A percentile compares a stretch with the other conserved stretches of the same genome.
Evolutionary conservation across 2,888 invertebrate genomes (phyloP).

Genomic region (Oligia fasciuncula): DNA sequence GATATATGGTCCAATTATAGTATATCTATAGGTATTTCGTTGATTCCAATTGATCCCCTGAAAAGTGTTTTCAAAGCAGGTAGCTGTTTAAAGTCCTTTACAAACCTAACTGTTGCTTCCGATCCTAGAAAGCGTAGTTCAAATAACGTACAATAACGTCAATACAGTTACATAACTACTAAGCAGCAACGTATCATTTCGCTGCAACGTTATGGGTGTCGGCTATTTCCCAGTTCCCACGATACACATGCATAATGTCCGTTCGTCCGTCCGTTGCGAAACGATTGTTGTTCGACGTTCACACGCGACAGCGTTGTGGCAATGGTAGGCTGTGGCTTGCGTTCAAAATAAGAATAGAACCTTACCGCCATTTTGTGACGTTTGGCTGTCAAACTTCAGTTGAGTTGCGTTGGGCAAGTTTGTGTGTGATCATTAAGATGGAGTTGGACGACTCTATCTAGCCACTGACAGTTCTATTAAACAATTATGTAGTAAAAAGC

Average conservation of each 20-base stretch:
- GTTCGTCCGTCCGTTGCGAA: slow-evolving; percentile 72
- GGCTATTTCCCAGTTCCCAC: slow-evolving; percentile 77
- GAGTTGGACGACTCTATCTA: not conserved
- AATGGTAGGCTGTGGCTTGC: slow-evolving; percentile 35
- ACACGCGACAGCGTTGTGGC: slow-evolving; percentile 70
- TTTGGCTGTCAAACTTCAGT: slow-evolving; percentile 42
- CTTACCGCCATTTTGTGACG: slow-evolving; percentile 39
- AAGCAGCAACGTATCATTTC: slow-evolving; percentile 74
- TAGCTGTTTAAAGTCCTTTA: not conserved
- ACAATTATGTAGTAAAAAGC: not conserved
- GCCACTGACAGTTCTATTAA: not conserved
- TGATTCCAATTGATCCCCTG: not conserved
- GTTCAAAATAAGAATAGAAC: slow-evolving; percentile 52
- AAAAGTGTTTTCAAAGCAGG: not conserved
- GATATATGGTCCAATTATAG: not conserved
- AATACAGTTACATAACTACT: slow-evolving; percentile 55
- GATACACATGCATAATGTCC: slow-evolving; percentile 75
- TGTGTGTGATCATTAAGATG: not conserved
- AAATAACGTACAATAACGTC: slow-evolving; percentile 43
- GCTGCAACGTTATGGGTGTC: slow-evolving; percentile 69
- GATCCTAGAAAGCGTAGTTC: slow-evolving; percentile 25
- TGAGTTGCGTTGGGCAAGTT: not conserved
- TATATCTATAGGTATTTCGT: not conserved
- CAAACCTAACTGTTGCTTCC: slow-evolving; percentile 9
- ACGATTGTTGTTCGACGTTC: slow-evolving; percentile 74